Evolutionary conservation across 37 sponge, comb jelly and placozoan genomes (phyloP).

Genomic region (Mnemiopsis leidyi): DNA sequence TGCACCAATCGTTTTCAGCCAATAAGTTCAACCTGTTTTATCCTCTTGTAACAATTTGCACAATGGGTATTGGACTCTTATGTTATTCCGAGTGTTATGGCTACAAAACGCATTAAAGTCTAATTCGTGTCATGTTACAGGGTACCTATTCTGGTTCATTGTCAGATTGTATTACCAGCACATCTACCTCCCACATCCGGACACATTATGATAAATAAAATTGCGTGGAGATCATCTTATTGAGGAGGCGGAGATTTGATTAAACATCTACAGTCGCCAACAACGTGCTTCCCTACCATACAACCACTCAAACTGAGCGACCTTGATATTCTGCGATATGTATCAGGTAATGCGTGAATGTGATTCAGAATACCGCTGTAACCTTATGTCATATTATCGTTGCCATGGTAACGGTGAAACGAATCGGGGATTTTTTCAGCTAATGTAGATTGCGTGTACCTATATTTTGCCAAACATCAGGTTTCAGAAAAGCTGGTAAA

Average conservation of each 20-base stretch:
- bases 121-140: neutral
- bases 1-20: too few relatives aligned
- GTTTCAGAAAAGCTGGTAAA: too few relatives aligned
- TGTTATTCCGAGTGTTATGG: neutral
- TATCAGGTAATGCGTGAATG: neutral
- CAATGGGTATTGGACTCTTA: neutral
- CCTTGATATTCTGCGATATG: neutral
- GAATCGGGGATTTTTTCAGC: neutral
- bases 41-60: too few relatives aligned
- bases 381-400: neutral
- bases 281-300: neutral
- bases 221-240: neutral
- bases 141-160: neutral
- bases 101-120: neutral
- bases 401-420: neutral
- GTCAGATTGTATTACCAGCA: neutral
- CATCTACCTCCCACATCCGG: too few relatives aligned
- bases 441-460: neutral
- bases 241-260: neutral
- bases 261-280: too few relatives aligned
- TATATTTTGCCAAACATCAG: too few relatives aligned
- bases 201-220: neutral
- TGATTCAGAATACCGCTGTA: neutral
- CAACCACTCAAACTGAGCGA: neutral
- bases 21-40: too few relatives aligned